Conservation (phyloP, 1,140 invertebrate genomes). For the Gyrodactylus bullatarudis region DNA sequence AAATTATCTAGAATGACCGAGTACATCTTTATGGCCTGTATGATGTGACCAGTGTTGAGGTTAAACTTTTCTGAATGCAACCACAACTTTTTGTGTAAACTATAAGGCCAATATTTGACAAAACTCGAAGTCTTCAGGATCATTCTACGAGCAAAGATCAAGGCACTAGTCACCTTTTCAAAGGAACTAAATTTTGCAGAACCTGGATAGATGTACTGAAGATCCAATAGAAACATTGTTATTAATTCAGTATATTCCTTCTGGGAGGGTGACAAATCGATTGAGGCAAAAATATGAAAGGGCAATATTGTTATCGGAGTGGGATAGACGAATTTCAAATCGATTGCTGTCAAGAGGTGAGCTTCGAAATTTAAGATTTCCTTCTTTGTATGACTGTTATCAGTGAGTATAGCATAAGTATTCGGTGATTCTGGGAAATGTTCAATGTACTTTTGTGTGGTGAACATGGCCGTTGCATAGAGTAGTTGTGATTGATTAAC, state of each 20-base stretch:
- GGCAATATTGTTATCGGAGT: neutral
- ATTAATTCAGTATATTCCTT: neutral
- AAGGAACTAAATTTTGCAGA: neutral
- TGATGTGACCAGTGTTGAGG: neutral
- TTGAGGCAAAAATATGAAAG: neutral
- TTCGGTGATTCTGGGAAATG: neutral
- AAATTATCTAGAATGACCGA: neutral
- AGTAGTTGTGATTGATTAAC: neutral
- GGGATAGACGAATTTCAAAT: neutral
- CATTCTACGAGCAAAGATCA: neutral
- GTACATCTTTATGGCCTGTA: neutral
- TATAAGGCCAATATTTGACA: neutral
- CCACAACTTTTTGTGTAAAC: neutral
- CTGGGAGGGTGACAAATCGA: neutral
- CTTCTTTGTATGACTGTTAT: neutral
- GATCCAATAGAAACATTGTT: neutral
- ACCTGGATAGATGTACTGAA: neutral
- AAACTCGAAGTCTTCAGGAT: neutral
- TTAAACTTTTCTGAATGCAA: neutral
- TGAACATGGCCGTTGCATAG: neutral
- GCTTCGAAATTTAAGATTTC: neutral
- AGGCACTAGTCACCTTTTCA: neutral
- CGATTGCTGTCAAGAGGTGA: neutral
- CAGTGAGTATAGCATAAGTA: neutral
- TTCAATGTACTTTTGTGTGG: neutral